Evolutionary conservation across 2,797 vertebrate species (phyloP).

Genomic region (Aplochiton taeniatus): DNA sequence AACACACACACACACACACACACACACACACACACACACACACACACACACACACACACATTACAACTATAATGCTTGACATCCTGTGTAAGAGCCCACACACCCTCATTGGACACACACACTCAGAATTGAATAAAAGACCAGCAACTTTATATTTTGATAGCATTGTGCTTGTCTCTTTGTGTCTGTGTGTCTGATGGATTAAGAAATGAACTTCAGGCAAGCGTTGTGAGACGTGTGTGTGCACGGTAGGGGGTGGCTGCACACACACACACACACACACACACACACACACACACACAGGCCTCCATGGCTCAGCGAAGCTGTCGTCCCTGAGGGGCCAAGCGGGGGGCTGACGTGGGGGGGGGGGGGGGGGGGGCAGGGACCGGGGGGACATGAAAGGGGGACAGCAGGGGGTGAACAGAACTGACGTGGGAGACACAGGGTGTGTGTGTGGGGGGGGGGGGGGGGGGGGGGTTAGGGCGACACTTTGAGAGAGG

Average conservation of each 20-base stretch:
- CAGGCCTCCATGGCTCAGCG: constrained; percentile 44
- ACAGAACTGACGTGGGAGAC: constrained; percentile 7
- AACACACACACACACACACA: neutral
- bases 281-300: neutral
- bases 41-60: neutral
- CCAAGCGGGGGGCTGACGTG: constrained; percentile 1
- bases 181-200: constrained; percentile 36
- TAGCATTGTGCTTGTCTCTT: neutral
- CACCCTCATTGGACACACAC: neutral
- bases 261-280: constrained; percentile 15
- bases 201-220: constrained; percentile 54
- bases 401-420: constrained; percentile 7
- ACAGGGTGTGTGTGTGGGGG: neutral
- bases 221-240: constrained; percentile 33
- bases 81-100: no score
- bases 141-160: neutral
- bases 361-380: no score
- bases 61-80: no score
- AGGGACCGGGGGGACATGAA: constrained; percentile 10
- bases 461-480: neutral
- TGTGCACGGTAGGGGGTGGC: constrained; percentile 21
- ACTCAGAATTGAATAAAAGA: neutral
- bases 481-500: neutral
- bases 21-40: neutral
- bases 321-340: constrained; percentile 46